phyloP scores from a whole-genome alignment of 2,888 invertebrate genomes.

The Crepidodera aurea region DNA sequence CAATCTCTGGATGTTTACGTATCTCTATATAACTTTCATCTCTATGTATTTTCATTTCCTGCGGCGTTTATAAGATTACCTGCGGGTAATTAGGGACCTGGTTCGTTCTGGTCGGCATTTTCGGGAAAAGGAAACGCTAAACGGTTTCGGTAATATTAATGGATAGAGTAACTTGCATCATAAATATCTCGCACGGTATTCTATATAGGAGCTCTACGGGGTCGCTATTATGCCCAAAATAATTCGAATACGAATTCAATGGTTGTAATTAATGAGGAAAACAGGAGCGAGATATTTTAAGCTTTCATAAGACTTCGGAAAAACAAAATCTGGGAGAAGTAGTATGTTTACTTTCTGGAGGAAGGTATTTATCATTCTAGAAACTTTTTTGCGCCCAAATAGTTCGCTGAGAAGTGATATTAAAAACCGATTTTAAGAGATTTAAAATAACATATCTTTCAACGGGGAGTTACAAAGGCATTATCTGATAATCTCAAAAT shows the following conservation, averaged over 20 bases:
- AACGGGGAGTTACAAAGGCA: too few relatives aligned
- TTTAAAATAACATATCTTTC: too few relatives aligned
- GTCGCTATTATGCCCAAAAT: neutral
- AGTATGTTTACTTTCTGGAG: too few relatives aligned
- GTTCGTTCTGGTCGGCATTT: neutral
- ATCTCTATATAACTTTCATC: conserved; percentile 8
- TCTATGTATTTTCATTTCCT: conserved; percentile 3
- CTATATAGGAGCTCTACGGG: neutral
- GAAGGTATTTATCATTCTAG: too few relatives aligned
- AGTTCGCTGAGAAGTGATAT: too few relatives aligned
- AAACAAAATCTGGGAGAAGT: too few relatives aligned
- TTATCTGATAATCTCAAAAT: too few relatives aligned
- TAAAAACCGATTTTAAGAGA: too few relatives aligned
- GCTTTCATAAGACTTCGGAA: too few relatives aligned
- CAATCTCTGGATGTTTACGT: neutral
- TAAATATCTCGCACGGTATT: conserved; percentile 1
- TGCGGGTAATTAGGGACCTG: conserved; percentile 1
- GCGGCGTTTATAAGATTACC: conserved; percentile 1
- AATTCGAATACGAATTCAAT: conserved; percentile 6
- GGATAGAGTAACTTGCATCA: conserved; percentile 5
- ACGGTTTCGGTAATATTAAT: conserved; percentile 6
- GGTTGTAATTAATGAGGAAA: conserved; percentile 1
- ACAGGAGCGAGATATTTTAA: neutral
- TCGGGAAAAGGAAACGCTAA: conserved; percentile 6
- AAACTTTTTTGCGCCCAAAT: too few relatives aligned